phyloP scores from a whole-genome alignment of 2,888 invertebrate species.

The Parnassius apollo region DNA sequence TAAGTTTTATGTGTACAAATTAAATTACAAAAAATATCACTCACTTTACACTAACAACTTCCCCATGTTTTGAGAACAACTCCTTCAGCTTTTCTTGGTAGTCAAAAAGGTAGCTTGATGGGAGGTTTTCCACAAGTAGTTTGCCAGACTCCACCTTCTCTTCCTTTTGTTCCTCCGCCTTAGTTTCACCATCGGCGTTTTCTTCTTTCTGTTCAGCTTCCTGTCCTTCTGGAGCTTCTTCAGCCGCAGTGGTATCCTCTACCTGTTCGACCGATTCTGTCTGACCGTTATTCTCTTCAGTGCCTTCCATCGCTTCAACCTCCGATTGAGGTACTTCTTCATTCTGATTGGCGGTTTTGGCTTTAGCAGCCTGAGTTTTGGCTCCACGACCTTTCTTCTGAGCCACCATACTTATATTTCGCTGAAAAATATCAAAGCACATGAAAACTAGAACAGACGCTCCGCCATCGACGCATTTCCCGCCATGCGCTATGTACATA shows the following conservation, averaged over 20 bases:
- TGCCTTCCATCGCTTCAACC: conserved; percentile 44
- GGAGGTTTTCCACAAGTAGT: conserved; percentile 73
- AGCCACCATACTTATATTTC: conserved; percentile 63
- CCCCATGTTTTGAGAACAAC: conserved; percentile 72
- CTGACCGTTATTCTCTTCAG: conserved; percentile 67
- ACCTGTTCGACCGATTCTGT: conserved; percentile 43
- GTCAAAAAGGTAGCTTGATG: conserved; percentile 71
- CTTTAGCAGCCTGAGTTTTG: conserved; percentile 62
- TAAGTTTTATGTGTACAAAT: conserved; percentile 41
- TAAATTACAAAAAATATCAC: conserved; percentile 36
- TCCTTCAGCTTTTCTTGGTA: conserved; percentile 78
- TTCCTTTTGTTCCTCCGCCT: conserved; percentile 60
- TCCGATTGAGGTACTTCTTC: conserved; percentile 50
- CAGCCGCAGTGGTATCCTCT: conserved; percentile 41
- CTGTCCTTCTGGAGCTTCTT: conserved; percentile 38
- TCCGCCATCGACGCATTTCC: conserved; percentile 49
- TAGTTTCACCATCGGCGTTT: conserved; percentile 45
- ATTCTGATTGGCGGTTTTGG: conserved; percentile 51
- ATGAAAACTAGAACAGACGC: conserved; percentile 30
- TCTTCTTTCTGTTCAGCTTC: conserved; percentile 45
- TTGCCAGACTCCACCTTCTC: conserved; percentile 76
- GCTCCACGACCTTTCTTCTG: conserved; percentile 74
- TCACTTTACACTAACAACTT: conserved; percentile 68
- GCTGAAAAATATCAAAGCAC: conserved; percentile 36
- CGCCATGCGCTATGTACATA: conserved; percentile 46